phyloP scores from a whole-genome alignment of 23 tunicate species.

The Trididemnum nubilum region DNA sequence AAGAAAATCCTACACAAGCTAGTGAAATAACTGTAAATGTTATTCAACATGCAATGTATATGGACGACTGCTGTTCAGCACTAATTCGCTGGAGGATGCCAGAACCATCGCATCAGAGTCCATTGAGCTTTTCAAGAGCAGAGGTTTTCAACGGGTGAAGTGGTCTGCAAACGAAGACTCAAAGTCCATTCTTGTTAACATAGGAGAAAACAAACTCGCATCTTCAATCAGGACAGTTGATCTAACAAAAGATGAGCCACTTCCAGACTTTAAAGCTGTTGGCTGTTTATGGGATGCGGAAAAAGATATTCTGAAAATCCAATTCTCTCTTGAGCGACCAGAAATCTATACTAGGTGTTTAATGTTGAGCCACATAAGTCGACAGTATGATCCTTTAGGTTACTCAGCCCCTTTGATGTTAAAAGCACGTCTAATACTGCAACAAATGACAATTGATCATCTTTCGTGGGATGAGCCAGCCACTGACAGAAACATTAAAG shows the following conservation, averaged over 20 bases:
- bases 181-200: neutral
- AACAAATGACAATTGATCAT: conserved; percentile 10
- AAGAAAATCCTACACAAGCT: neutral
- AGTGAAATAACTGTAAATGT: neutral
- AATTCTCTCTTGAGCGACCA: conserved; percentile 14
- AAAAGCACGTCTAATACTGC: conserved; percentile 6
- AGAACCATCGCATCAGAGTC: neutral
- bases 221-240: neutral
- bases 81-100: neutral
- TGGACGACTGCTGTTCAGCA: conserved; percentile 1
- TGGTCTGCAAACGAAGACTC: neutral
- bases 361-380: neutral
- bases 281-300: no score
- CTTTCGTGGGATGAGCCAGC: neutral
- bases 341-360: neutral
- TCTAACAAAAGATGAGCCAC: neutral
- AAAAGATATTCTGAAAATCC: neutral
- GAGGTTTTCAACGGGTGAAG: neutral
- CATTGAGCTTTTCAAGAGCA: neutral
- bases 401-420: neutral
- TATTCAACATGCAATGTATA: neutral
- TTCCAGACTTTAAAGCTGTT: no score
- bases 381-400: conserved; percentile 1
- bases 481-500: neutral
- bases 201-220: neutral